These are phyloP conservation scores for Nerophis ophidion DNA, from an alignment of 2,113 vertebrate species.

Conservation along the genomic window DNA sequence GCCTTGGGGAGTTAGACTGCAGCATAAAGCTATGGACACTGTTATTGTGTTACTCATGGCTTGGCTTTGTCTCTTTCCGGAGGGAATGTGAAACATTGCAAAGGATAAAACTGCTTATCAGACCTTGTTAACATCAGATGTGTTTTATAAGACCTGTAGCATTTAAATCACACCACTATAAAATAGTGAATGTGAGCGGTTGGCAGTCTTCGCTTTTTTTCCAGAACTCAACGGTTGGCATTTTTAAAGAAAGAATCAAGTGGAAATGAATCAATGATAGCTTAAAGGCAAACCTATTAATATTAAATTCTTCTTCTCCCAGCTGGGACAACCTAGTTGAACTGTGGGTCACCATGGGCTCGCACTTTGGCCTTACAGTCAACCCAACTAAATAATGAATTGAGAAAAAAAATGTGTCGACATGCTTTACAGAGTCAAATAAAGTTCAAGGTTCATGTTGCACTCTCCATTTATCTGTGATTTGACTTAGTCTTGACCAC, in stretches of 20 bases:
- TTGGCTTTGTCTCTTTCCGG: slow-evolving; percentile 23
- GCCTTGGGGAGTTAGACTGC: slow-evolving; percentile 30
- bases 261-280: not conserved
- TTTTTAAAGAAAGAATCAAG: slow-evolving; percentile 28
- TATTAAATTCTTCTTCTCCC: slow-evolving; percentile 33
- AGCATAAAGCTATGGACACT: slow-evolving; percentile 17
- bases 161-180: not conserved
- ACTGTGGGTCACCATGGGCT: slow-evolving; percentile 35
- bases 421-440: slow-evolving; percentile 15
- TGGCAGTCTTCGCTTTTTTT: not conserved
- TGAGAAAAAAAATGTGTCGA: slow-evolving; percentile 21
- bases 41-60: slow-evolving; percentile 10
- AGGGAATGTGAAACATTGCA: slow-evolving; percentile 22
- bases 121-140: not conserved
- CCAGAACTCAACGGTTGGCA: slow-evolving; percentile 1
- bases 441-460: slow-evolving; percentile 35
- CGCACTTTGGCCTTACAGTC: slow-evolving; percentile 36
- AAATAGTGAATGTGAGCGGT: not conserved
- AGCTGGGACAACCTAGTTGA: slow-evolving; percentile 29
- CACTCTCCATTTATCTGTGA: slow-evolving; percentile 29
- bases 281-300: slow-evolving; percentile 7
- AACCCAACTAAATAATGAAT: slow-evolving; percentile 47
- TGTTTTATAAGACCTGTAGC: slow-evolving; percentile 1
- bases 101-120: slow-evolving; percentile 16
- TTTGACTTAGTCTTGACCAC: slow-evolving; percentile 4